These are phyloP conservation scores for Cantharis lateralis DNA, from an alignment of 2,888 invertebrate genomes.

Conservation along the genomic window DNA sequence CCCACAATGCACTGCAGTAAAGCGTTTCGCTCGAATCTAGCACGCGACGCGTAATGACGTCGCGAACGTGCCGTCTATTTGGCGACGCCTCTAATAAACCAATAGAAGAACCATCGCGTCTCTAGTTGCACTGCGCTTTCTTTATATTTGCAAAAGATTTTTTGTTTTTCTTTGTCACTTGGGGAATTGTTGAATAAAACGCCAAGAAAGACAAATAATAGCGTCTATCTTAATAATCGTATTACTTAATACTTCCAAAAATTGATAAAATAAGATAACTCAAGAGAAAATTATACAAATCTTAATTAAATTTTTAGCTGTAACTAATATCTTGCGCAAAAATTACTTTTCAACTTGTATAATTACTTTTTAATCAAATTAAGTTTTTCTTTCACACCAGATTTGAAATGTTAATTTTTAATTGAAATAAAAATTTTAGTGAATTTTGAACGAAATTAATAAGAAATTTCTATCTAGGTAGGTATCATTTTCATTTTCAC, in stretches of 20 bases:
- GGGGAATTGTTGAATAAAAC: background rate
- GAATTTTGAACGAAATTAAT: background rate
- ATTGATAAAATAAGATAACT: background rate
- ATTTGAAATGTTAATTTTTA: background rate
- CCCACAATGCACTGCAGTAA: conserved; percentile 14
- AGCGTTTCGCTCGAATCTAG: conserved; percentile 21
- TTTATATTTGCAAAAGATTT: background rate
- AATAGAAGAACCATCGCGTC: conserved; percentile 3
- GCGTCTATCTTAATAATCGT: background rate
- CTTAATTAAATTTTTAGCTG: background rate
- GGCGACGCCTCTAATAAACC: conserved; percentile 16
- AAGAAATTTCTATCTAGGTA: background rate
- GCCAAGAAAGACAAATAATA: background rate
- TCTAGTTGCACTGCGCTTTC: background rate
- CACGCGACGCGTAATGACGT: conserved; percentile 26
- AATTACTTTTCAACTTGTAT: background rate
- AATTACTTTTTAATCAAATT: background rate
- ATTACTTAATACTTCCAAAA: background rate
- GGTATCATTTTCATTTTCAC: background rate
- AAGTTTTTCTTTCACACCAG: background rate
- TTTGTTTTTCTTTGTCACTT: background rate
- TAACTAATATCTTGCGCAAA: background rate
- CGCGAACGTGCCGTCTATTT: conserved; percentile 19
- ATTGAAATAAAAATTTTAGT: background rate
- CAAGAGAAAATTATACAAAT: background rate